Evolutionary conservation across 2,113 vertebrate species (phyloP), one percentile per base, ranked within the genome.

Genomic region (Raja brachyura): DNA sequence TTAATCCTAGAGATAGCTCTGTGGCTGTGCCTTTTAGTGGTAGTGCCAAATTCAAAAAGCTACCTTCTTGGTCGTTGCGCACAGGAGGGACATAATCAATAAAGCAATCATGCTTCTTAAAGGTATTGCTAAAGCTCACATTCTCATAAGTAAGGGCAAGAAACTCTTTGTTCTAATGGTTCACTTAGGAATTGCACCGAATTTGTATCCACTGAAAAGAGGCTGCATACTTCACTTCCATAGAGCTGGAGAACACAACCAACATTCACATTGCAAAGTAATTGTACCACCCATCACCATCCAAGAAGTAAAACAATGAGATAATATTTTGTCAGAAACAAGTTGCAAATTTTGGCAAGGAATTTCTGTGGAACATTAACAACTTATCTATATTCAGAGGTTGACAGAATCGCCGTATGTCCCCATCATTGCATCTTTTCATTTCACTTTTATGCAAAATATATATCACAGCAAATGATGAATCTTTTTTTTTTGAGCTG

Each of bases 51-150:
- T 61, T 63, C 10, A 28, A 88, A 88, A 59, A 63, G 48, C 54
- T 28, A 83, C 22, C 20, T 59, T 56, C 5, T n/a, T 61, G 28
- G 83, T 63, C 59, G 31, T n/a, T 86, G 83, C 59, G 56, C 28
- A 88, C 59, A 88, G 83, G 59, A 31, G 28, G 6, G 59, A 88
- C n/a, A 31, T 88, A 63, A 88, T 88, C 83, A 88, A 86, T 86
- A 86, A 86, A 63, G 63, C 59, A 88, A 88, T 88, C 83, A 33
- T 18, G 39, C 25, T 59, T 63, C 59, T 88, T 88, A 88, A 66
- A 88, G 14, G 31, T 66, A 88, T 28, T 63, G 59, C n/a, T 16
- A 88, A 88, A 88, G 28, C 59, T 88, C 83, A 63, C 83, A 88
- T 88, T 63, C 59, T 88, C 59, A 31, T 66, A 61, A 86, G 83